Percentiles rank a stretch among this genome's conserved stretches.
Evolutionary conservation across 1,140 invertebrate genomes (phyloP).

Genomic region (Anadara kagoshimensis): DNA sequence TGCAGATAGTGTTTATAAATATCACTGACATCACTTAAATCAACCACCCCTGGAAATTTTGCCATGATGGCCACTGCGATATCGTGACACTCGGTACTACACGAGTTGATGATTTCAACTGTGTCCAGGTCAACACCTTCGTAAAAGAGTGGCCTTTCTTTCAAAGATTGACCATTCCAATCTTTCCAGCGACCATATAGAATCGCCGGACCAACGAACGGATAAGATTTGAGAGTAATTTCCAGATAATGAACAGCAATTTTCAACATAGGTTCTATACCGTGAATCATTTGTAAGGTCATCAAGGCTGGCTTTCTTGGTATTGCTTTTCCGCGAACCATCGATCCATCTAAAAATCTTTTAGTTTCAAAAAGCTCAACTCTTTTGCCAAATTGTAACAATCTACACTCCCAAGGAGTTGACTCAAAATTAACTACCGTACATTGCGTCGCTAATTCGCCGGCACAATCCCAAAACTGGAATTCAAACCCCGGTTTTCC

Average conservation of each 20-base stretch:
- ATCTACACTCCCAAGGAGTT: conserved; percentile 55
- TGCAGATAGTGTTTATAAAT: conserved; percentile 55
- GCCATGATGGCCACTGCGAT: conserved; percentile 49
- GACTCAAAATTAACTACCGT: conserved; percentile 58
- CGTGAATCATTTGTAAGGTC: conserved; percentile 50
- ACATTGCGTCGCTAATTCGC: conserved; percentile 38
- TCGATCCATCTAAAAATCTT: conserved; percentile 40
- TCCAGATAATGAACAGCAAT: conserved; percentile 53
- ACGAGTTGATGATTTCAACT: conserved; percentile 39
- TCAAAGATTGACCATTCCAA: conserved; percentile 63
- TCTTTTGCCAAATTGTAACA: conserved; percentile 58
- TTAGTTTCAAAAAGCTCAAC: conserved; percentile 37
- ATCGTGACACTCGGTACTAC: conserved; percentile 56
- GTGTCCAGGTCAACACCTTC: conserved; percentile 52
- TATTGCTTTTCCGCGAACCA: conserved; percentile 40
- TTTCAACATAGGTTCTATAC: conserved; percentile 39
- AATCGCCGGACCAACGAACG: conserved; percentile 59
- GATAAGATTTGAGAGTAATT: conserved; percentile 49
- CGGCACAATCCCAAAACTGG: conserved; percentile 40
- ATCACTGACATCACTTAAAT: conserved; percentile 51
- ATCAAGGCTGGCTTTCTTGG: conserved; percentile 45
- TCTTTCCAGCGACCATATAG: conserved; percentile 60
- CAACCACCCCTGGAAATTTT: conserved; percentile 37
- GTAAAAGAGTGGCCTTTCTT: conserved; percentile 56
- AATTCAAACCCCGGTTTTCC: conserved; percentile 63